These are phyloP conservation scores for Malurus elegans DNA, from an alignment of 2,113 vertebrate species.

Conservation along the genomic window DNA sequence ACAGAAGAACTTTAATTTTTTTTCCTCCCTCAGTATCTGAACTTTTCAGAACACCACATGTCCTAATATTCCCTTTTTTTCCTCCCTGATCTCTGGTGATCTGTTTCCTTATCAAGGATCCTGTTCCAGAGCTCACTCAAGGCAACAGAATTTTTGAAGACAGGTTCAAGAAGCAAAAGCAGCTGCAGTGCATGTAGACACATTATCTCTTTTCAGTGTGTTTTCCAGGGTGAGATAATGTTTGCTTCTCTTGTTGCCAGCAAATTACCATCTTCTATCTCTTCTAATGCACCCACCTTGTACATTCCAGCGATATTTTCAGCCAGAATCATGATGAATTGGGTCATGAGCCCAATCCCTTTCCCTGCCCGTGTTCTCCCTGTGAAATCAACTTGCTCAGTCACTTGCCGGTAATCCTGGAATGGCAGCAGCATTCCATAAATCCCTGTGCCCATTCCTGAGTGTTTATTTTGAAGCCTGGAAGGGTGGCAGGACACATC, in stretches of 20 bases:
- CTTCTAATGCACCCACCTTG: neutral
- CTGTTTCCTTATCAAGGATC: neutral
- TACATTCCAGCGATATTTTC: neutral
- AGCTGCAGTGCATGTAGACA: neutral
- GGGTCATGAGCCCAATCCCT: neutral
- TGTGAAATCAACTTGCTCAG: neutral
- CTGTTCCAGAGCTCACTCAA: neutral
- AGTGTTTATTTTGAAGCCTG: neutral
- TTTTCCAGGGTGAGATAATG: neutral
- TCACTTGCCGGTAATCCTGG: neutral
- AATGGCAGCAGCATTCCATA: neutral
- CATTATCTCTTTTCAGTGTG: neutral
- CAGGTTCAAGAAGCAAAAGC: neutral
- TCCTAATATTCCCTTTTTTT: neutral
- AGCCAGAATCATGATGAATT: neutral
- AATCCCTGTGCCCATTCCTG: neutral
- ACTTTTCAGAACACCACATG: neutral
- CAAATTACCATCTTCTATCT: neutral
- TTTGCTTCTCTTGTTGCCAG: neutral
- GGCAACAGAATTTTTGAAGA: neutral
- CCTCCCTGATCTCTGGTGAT: neutral
- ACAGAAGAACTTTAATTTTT: neutral
- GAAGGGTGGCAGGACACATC: neutral
- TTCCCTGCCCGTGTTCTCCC: neutral
- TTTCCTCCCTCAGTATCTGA: neutral